Evolutionary conservation across 2,797 vertebrate genomes (phyloP), one percentile per base, ranked within the genome.

Genomic region (Eulemur rubriventer): DNA sequence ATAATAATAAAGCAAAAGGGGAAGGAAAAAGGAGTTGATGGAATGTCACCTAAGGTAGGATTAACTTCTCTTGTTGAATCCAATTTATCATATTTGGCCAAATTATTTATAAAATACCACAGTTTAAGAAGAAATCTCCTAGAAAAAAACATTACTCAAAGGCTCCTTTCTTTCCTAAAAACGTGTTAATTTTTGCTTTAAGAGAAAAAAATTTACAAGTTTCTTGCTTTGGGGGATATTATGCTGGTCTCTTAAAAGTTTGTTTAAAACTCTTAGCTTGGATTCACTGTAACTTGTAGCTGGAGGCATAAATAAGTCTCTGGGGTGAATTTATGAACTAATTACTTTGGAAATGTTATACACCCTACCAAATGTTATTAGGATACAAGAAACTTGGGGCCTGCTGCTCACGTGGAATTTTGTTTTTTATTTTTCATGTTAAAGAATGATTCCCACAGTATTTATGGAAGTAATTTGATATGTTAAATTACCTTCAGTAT

Each of bases 71-170:
- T 94, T 82, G 14, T 48, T 81, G 43, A 43, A 46, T 46, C 9
- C 92, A 52, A 18, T 50, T 59, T 33, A 61, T 76, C 14, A 52
- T 85, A 41, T 16, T 26, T n/a, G 70, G 2, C 3, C 79, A 95
- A 78, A 55, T 78, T 92, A 94, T 33, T 63, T 85, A 55, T 67
- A 89, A 94, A 87, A 89, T n/a, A 81, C 48, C 9, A 80, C 11
- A 46, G 14, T 26, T 67, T 67, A 93, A 50, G 20, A 75, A 80
- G 43, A 96, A 75, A 35, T 55, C 85, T 83, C 57, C 57, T 89
- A 43, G 26, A 43, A 69, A 73, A 79, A 79, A 35, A 30, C 12
- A 18, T 86, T 83, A 30, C 9, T 33, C 11, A 6, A 70, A 70
- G 22, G 5, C 7, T 72, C 26, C 13, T 38, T 72, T 70, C 41